phyloP scores from a whole-genome alignment of 1,140 invertebrate species.

The roundworm (Caenorhabditis elegans) region DNA sequence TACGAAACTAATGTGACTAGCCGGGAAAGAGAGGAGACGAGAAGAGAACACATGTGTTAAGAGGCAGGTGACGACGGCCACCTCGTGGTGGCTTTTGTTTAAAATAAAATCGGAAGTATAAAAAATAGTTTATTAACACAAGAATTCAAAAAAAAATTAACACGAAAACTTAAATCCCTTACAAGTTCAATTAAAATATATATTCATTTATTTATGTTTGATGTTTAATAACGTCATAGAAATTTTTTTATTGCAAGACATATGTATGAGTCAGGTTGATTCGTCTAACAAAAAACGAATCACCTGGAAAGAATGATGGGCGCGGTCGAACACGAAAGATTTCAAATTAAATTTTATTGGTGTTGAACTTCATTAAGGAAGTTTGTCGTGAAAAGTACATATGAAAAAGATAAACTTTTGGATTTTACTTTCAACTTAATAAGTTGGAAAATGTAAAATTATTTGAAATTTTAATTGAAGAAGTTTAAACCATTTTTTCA shows the following conservation, averaged over 20 bases:
- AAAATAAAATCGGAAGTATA: too few relatives aligned
- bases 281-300: not conserved
- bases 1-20: not conserved
- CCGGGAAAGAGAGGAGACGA: not conserved
- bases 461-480: too few relatives aligned
- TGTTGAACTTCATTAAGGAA: not conserved
- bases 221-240: not conserved
- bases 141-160: not conserved
- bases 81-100: not conserved
- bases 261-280: not conserved
- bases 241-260: too few relatives aligned
- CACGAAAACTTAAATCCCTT: not conserved
- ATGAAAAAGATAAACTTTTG: too few relatives aligned
- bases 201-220: not conserved
- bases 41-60: not conserved
- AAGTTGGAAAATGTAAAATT: too few relatives aligned
- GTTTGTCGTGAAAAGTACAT: too few relatives aligned
- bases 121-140: not conserved
- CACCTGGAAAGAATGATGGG: not conserved
- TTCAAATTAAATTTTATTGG: not conserved
- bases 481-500: too few relatives aligned
- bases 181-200: too few relatives aligned
- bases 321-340: not conserved
- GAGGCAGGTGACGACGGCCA: conserved; percentile 9
- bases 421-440: too few relatives aligned